Conservation (phyloP, 2,113 vertebrate genomes). For the Zosterops borbonicus region DNA sequence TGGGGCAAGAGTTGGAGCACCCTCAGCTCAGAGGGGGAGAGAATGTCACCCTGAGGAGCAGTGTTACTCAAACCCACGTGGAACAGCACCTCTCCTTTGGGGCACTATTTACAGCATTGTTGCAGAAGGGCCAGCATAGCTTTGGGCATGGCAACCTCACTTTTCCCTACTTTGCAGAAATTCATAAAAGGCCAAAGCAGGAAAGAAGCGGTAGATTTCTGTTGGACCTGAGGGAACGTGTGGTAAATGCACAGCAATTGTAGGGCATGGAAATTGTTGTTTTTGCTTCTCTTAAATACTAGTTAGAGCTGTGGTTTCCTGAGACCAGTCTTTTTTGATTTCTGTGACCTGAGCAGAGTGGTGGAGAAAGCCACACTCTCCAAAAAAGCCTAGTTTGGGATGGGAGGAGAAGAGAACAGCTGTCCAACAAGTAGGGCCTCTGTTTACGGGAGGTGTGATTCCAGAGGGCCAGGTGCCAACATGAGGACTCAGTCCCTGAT, state of each 20-base stretch:
- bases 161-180: not conserved
- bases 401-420: not conserved
- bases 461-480: not conserved
- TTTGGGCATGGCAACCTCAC: not conserved
- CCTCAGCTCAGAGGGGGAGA: not conserved
- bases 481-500: not conserved
- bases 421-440: not conserved
- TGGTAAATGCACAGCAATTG: not conserved
- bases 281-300: not conserved
- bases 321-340: not conserved
- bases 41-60: not conserved
- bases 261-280: not conserved
- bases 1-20: not conserved
- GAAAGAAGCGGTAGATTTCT: not conserved
- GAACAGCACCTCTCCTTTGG: not conserved
- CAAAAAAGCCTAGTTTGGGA: not conserved
- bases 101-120: rapidly evolving
- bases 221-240: not conserved
- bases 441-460: rapidly evolving
- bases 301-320: constrained; percentile 9
- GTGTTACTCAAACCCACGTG: not conserved
- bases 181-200: not conserved
- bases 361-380: not conserved
- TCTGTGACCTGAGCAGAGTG: not conserved
- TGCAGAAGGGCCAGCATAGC: not conserved